These are phyloP conservation scores for Caligus rogercresseyi DNA, from an alignment of 1,140 invertebrate species.

Conservation along the genomic window DNA sequence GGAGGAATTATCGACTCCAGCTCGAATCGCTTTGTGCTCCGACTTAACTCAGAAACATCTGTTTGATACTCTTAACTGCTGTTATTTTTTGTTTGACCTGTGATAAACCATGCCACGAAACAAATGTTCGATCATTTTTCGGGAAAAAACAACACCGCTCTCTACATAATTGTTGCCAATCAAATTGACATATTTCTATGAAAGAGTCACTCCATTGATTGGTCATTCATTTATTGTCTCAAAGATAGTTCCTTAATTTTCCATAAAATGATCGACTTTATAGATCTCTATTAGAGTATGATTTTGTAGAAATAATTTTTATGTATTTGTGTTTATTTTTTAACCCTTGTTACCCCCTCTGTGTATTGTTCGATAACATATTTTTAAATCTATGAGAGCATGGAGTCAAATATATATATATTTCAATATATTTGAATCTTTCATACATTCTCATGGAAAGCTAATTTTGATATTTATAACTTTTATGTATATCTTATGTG, in stretches of 20 bases:
- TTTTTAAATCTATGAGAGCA: too few species aligned
- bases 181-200: neutral
- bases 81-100: too few species aligned
- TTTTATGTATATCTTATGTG: too few species aligned
- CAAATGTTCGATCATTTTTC: neutral
- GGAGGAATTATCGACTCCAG: conserved; percentile 87
- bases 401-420: too few species aligned
- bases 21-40: conserved; percentile 80
- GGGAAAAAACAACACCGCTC: neutral
- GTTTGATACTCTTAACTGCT: too few species aligned
- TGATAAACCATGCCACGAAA: neutral
- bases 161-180: neutral
- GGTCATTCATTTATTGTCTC: neutral
- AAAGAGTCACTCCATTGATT: neutral
- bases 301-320: neutral
- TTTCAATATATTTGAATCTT: too few species aligned
- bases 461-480: too few species aligned
- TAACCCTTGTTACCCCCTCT: too few species aligned
- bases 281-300: neutral
- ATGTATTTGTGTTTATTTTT: too few species aligned
- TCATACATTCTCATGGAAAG: too few species aligned
- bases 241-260: neutral
- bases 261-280: neutral
- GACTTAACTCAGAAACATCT: conserved; percentile 87
- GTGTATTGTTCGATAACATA: too few species aligned